Percentiles rank a stretch among this genome's conserved stretches.
These are phyloP conservation scores for Amphilophus citrinellus DNA, from an alignment of 2,113 vertebrate species.

Conservation along the genomic window DNA sequence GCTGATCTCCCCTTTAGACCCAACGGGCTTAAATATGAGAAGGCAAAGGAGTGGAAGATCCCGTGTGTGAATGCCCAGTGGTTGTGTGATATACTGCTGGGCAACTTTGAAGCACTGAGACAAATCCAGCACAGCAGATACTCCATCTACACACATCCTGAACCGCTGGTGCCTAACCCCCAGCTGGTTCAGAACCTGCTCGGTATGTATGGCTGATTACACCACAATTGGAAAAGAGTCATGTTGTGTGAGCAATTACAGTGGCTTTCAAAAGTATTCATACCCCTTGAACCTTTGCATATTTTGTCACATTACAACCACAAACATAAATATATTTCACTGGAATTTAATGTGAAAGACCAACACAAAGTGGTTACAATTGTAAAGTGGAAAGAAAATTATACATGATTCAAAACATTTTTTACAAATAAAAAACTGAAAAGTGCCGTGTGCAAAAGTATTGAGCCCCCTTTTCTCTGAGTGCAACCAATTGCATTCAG, in stretches of 20 bases:
- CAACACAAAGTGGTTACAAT: too few relatives aligned
- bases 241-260: not conserved
- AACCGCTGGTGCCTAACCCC: constrained; percentile 89
- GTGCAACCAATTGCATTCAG: too few relatives aligned
- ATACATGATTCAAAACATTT: too few relatives aligned
- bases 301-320: too few relatives aligned
- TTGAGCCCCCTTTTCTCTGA: too few relatives aligned
- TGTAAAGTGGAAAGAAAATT: too few relatives aligned
- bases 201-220: constrained; percentile 75
- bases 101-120: constrained; percentile 91
- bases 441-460: too few relatives aligned
- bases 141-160: constrained; percentile 86
- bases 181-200: constrained; percentile 90
- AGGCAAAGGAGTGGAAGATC: constrained; percentile 97
- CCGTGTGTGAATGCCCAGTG: constrained; percentile 96
- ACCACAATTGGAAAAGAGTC: not conserved
- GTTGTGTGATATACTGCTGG: constrained; percentile 95
- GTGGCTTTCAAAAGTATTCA: too few relatives aligned
- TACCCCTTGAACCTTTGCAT: too few relatives aligned
- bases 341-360: too few relatives aligned
- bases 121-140: constrained; percentile 92
- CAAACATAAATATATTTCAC: too few relatives aligned
- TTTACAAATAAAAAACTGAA: too few relatives aligned
- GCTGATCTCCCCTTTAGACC: constrained; percentile 78
- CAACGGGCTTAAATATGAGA: constrained; percentile 93